Base-by-base conservation (phyloP, 1,140 invertebrate genomes). In the Temnothorax curvispinosus region DNA sequence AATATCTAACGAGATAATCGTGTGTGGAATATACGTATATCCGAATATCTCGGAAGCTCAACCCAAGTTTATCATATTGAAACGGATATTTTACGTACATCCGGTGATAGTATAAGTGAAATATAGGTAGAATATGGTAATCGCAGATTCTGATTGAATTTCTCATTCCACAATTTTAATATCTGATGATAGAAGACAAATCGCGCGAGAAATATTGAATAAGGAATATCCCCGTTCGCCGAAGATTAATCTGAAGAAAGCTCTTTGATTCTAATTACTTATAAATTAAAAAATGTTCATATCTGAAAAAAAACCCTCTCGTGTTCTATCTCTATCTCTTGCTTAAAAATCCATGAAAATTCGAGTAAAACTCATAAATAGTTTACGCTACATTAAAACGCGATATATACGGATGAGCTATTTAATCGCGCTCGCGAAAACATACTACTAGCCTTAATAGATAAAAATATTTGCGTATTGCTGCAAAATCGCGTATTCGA, bases 1-100 rank as follows among this genome's bases (percentile, higher is more conserved):
- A 75, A 84, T 84, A 84, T 13, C 80, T 84, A 84, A 84, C 69
- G 80, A 84, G 80, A 84, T 84, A 84, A 84, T 84, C 80, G 13
- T n/a, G 9, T 41, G 41, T 41, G 41, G 62, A 80, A 80, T 32
- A 27, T 13, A 56, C 18, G n/a, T 32, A 18, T 80, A 54, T 62
- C 18, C 80, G 18, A 58, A 47, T 58, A 18, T 18, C 54, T 74
- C 67, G 54, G 62, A 50, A 80, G 21, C 62, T 74, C 21, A 35
- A 50, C 8, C 75, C 54, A 60, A 11, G 32, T 44, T 74, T 58
- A 82, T 74, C 54, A 38, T 44, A 47, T 50, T 32, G 41, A 56
- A 60, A 15, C 8, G 27, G n/a, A 60, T 50, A 62, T 84, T 75
- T 84, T 18, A 75, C 69, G 41, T 47, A 13, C 44, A 21, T 74